A percentile compares a stretch with the other conserved stretches of the same genome.
These are phyloP conservation scores for Mamestra configurata DNA, from an alignment of 1,140 invertebrate species.

Conservation along the genomic window DNA sequence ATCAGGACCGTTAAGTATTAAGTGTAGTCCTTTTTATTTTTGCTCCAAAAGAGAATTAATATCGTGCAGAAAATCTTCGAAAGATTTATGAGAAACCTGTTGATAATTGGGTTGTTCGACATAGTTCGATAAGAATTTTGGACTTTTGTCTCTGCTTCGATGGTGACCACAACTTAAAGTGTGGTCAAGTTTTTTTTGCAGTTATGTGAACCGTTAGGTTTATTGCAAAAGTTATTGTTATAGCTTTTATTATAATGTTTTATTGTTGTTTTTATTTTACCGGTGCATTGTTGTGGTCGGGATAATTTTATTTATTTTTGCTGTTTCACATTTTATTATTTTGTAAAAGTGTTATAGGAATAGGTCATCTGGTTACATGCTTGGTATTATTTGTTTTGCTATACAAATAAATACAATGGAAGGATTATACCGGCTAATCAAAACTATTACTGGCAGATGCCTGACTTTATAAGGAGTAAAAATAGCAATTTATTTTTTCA, in stretches of 20 bases:
- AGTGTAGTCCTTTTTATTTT: constrained; percentile 20
- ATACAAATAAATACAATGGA: no score
- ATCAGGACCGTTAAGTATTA: constrained; percentile 14
- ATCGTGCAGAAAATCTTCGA: constrained; percentile 1
- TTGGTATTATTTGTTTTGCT: neutral
- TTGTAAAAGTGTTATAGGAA: no score
- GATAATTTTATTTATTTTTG: neutral
- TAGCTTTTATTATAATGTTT: neutral
- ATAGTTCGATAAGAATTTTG: neutral
- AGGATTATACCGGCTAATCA: no score
- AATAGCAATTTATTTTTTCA: no score
- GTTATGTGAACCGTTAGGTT: neutral
- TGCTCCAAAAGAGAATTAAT: constrained; percentile 42
- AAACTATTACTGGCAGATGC: no score
- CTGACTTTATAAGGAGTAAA: no score
- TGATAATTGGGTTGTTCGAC: constrained; percentile 30
- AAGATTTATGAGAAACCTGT: constrained; percentile 45
- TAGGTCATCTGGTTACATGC: neutral
- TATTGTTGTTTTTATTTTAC: no score
- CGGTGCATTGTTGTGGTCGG: neutral
- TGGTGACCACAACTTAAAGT: no score
- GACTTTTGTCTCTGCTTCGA: neutral
- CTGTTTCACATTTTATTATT: neutral
- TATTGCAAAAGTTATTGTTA: neutral
- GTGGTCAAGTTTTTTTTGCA: neutral